A percentile compares a stretch with the other conserved stretches of the same genome.
Conservation (phyloP, 2,113 vertebrate genomes). For the Blennius ocellaris region DNA sequence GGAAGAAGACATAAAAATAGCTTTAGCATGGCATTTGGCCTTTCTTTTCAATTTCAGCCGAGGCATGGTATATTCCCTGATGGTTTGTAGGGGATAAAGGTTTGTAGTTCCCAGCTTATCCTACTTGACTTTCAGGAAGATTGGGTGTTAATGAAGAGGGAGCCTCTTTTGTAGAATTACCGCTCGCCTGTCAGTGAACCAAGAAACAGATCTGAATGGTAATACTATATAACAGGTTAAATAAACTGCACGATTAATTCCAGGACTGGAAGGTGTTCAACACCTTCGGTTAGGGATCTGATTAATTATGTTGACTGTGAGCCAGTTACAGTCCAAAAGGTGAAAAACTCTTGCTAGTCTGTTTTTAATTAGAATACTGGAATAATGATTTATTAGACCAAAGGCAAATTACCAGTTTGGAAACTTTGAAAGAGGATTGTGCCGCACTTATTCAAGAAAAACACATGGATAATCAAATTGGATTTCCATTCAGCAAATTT, state of each 20-base stretch:
- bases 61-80: slow-evolving; percentile 65
- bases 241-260: not conserved
- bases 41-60: slow-evolving; percentile 66
- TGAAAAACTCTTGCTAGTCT: not conserved
- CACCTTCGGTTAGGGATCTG: not conserved
- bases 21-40: slow-evolving; percentile 60
- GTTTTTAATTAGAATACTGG: slow-evolving; percentile 11
- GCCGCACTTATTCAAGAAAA: not conserved
- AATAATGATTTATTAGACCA: not conserved
- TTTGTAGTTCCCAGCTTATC: slow-evolving; percentile 77
- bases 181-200: slow-evolving; percentile 55
- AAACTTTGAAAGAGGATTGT: not conserved
- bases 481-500: slow-evolving; percentile 14
- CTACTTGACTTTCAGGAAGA: slow-evolving; percentile 74
- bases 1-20: slow-evolving; percentile 39
- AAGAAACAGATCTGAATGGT: slow-evolving; percentile 47
- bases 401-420: not conserved
- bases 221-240: slow-evolving; percentile 36
- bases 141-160: slow-evolving; percentile 71
- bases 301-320: not conserved
- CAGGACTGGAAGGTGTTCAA: not conserved
- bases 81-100: slow-evolving; percentile 62
- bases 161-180: slow-evolving; percentile 65
- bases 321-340: not conserved
- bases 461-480: slow-evolving; percentile 6